phyloP scores from a whole-genome alignment of 2,797 vertebrate genomes.

The Mareca strepera region DNA sequence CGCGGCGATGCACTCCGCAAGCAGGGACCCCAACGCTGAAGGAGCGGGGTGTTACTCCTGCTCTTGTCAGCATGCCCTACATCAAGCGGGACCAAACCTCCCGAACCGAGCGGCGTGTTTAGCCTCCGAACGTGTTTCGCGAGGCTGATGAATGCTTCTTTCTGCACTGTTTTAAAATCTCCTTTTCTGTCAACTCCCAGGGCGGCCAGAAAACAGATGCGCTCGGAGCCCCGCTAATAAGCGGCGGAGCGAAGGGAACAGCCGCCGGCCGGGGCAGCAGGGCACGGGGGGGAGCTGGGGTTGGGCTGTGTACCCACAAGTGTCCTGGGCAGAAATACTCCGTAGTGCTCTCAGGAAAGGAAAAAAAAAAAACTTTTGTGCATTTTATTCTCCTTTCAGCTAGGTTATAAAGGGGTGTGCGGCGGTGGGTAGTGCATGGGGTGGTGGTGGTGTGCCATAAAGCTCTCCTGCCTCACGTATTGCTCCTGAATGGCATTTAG shows the following conservation, averaged over 20 bases:
- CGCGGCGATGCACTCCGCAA: constrained; percentile 5
- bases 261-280: neutral
- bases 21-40: neutral
- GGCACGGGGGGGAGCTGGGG: neutral
- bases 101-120: neutral
- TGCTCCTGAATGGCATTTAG: accelerated
- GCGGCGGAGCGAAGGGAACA: neutral
- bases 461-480: neutral
- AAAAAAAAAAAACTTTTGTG: neutral
- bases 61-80: constrained; percentile 64
- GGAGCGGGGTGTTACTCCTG: neutral
- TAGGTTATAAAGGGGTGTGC: neutral
- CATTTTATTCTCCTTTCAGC: neutral
- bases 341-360: neutral
- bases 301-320: neutral
- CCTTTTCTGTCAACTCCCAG: constrained; percentile 16
- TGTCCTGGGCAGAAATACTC: neutral
- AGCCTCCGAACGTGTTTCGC: constrained; percentile 32
- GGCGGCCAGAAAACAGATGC: constrained; percentile 31
- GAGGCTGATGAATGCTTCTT: constrained; percentile 65
- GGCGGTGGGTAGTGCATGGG: accelerated
- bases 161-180: constrained; percentile 36
- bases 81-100: constrained; percentile 39
- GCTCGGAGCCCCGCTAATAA: neutral
- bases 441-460: neutral